Percentiles rank a stretch among this genome's conserved stretches.
Evolutionary conservation across 2,113 vertebrate genomes (phyloP).

Genomic region (Phocoena sinus): DNA sequence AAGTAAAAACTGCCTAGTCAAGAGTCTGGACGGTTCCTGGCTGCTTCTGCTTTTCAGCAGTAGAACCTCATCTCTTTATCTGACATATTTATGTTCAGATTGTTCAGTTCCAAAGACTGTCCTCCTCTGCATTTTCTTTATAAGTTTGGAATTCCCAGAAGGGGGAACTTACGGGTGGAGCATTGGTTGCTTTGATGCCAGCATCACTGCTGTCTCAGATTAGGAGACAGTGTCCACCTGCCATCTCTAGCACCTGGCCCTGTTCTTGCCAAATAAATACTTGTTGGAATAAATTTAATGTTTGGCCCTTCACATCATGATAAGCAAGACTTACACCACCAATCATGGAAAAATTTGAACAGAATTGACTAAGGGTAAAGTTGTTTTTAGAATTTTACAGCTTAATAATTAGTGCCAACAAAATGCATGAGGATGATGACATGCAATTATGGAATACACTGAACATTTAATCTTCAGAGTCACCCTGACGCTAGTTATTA

Average conservation of each 20-base stretch:
- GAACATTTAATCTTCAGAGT: background rate
- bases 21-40: background rate
- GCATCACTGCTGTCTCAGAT: background rate
- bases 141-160: background rate
- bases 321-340: background rate
- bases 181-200: background rate
- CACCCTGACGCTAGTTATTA: background rate
- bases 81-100: background rate
- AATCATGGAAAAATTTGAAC: background rate
- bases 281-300: background rate
- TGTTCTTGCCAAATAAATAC: background rate
- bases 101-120: background rate
- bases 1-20: background rate
- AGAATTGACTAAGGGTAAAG: background rate
- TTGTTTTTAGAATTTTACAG: background rate
- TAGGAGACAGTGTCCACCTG: background rate
- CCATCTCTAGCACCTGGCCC: background rate
- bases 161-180: rapidly evolving
- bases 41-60: background rate
- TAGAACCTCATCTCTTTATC: background rate
- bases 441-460: background rate
- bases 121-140: background rate
- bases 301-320: background rate
- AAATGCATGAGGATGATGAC: background rate
- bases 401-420: background rate